Base-by-base conservation (phyloP, 1,140 invertebrate species). In the Saccostrea echinata region DNA sequence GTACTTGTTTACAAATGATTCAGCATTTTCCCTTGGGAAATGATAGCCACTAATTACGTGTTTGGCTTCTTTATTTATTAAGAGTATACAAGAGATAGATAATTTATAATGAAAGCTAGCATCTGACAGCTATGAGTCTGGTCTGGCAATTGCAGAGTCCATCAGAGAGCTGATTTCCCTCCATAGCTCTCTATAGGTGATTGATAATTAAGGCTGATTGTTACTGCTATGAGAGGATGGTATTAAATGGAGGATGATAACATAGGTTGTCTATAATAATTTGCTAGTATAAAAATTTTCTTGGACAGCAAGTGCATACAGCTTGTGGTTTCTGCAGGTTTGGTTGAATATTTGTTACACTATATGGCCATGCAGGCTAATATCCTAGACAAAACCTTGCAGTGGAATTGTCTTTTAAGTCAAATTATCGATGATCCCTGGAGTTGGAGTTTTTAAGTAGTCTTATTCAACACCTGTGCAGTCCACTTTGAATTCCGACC, bases 181-280 rank as follows among this genome's bases (percentile, higher is more conserved):
- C 11, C 27, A 76, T 76, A 4, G 27, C 27, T 76, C 27, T 13
- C 68, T 30, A 16, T 76, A 30, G 68, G 27, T 76, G 68, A 76
- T 76, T 30, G 68, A 30, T 30, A 76, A 76, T 76, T 76, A 76
- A 33, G 24, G 27, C 27, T 33, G 68, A 76, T 76, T 76, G 68
- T 76, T 76, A 76, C 27, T 68, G 68, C 24, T 6, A 9, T 76
- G 30, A 76, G 68, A 33, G 27, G 6, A 76, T 76, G 68, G 9
- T 76, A 16, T 30, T 76, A 27, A 76, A 76, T 76, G 68, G 16
- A 18, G 68, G 68, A 33, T 33, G 68, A 30, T 30, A 18, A 76
- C 68, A 33, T 64, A n/a, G 57, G 16, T 61, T 61, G 57, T 64
- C 57, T 24, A 9, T 8, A 8, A 43, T 43, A 6, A 43, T 43